Conservation (phyloP, 2,888 invertebrate genomes). For the Caenorhabditis wallacei region DNA sequence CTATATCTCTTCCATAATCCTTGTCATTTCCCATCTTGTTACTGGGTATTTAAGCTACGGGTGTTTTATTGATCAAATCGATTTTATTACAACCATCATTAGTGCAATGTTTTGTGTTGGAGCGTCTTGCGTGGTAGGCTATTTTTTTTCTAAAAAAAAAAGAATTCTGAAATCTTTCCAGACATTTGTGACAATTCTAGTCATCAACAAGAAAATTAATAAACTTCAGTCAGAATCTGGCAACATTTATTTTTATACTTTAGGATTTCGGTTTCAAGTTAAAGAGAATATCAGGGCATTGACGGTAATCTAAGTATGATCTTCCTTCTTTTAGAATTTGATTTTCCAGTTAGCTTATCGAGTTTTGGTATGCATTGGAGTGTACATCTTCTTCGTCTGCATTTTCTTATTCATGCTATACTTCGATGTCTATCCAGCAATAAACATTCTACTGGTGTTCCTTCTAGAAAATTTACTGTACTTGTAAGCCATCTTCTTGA, state of each 20-base stretch:
- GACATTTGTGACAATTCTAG: constrained; percentile 23
- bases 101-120: constrained; percentile 16
- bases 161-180: background rate
- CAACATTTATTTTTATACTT: constrained; percentile 23
- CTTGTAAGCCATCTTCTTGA: constrained; percentile 20
- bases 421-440: constrained; percentile 12
- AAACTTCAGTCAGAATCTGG: background rate
- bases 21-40: background rate
- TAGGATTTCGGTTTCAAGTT: constrained; percentile 51
- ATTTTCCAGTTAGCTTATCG: constrained; percentile 31
- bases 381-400: constrained; percentile 25
- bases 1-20: constrained; percentile 25
- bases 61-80: constrained; percentile 15
- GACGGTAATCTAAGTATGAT: constrained; percentile 33
- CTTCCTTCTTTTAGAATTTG: background rate
- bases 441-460: constrained; percentile 8
- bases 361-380: constrained; percentile 31
- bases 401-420: constrained; percentile 17
- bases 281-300: constrained; percentile 50
- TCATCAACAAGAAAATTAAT: constrained; percentile 36
- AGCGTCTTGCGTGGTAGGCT: constrained; percentile 26
- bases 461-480: constrained; percentile 42
- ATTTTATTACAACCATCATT: constrained; percentile 18
- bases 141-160: background rate
- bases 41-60: constrained; percentile 11